Evolutionary conservation across 2,797 vertebrate species (phyloP).

Genomic region (Gambelia wislizenii): DNA sequence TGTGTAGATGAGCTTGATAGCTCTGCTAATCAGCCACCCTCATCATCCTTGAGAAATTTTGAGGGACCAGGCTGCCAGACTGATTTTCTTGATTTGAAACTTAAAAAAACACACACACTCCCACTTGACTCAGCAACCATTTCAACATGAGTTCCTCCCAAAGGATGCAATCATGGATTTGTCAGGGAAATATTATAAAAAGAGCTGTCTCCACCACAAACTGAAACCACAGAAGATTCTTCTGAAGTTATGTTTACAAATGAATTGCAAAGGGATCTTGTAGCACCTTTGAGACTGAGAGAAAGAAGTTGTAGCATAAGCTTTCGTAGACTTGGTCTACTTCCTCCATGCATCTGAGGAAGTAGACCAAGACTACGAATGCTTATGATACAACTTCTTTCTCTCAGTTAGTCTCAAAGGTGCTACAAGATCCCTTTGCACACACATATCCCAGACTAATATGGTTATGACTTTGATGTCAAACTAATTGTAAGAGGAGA

Average conservation of each 20-base stretch:
- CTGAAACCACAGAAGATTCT: neutral
- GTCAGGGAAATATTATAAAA: neutral
- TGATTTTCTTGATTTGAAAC: neutral
- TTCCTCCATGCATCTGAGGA: too few species aligned
- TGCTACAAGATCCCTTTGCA: too few species aligned
- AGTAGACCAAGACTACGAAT: too few species aligned
- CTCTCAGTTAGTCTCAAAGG: too few species aligned
- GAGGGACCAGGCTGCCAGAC: neutral
- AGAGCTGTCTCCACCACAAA: neutral
- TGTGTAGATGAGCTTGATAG: neutral
- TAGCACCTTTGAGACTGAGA: too few species aligned
- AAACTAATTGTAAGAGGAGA: neutral
- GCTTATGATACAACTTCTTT: too few species aligned
- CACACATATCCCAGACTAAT: too few species aligned
- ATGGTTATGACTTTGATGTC: too few species aligned
- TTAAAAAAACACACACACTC: neutral
- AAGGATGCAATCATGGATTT: neutral
- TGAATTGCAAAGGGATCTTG: too few species aligned
- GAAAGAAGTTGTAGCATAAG: too few species aligned
- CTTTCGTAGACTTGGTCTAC: too few species aligned
- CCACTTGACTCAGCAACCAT: neutral
- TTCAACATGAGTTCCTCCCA: neutral
- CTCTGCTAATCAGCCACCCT: neutral
- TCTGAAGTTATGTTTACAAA: neutral
- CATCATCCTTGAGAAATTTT: neutral